These are phyloP conservation scores for Bradypodion ventrale DNA, from an alignment of 2,797 vertebrate genomes.

Conservation along the genomic window DNA sequence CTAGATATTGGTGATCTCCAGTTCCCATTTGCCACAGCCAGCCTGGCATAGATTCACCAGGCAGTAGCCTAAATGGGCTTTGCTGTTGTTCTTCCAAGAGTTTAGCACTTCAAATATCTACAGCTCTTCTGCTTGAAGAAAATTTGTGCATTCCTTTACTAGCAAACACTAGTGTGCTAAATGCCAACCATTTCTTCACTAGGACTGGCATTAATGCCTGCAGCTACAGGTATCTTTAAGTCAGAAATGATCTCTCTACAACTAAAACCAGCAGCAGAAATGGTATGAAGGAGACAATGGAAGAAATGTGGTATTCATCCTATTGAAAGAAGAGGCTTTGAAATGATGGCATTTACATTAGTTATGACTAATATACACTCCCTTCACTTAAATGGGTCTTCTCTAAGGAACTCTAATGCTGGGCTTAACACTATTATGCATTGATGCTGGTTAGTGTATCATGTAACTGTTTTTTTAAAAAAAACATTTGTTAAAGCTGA, in stretches of 20 bases:
- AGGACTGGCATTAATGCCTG: not conserved
- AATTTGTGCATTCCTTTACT: not conserved
- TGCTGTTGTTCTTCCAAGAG: not conserved
- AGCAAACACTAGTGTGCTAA: not conserved
- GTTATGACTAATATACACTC: not conserved
- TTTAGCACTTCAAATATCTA: not conserved
- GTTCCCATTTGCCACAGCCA: not conserved
- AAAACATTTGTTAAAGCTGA: conserved; percentile 33
- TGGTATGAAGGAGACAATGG: not conserved
- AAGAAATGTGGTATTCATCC: not conserved
- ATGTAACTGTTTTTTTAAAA: no score
- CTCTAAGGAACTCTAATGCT: not conserved
- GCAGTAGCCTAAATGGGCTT: not conserved
- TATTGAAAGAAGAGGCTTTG: not conserved
- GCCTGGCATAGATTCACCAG: no score
- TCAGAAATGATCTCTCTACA: not conserved
- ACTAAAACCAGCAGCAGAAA: not conserved
- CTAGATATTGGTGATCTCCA: not conserved
- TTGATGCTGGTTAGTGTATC: no score
- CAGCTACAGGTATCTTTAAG: not conserved
- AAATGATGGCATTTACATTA: not conserved
- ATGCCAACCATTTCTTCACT: not conserved
- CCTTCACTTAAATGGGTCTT: not conserved
- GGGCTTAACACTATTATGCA: no score
- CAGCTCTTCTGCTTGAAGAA: not conserved